A percentile compares a stretch with the other conserved stretches of the same genome.
Conservation (phyloP, 2,888 invertebrate species). For the Dolomedes plantarius region DNA sequence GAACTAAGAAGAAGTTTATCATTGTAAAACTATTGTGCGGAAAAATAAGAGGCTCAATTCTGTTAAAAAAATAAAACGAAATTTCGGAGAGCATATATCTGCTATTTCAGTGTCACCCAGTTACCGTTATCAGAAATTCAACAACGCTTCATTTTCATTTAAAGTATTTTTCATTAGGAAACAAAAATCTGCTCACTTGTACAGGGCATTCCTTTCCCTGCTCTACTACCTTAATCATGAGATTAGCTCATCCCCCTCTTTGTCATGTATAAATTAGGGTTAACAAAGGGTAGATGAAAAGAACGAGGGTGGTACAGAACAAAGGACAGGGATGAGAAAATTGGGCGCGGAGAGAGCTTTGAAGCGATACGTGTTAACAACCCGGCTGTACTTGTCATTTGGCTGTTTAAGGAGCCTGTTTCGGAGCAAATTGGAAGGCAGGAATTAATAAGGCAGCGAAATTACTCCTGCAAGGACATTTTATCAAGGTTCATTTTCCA, state of each 20-base stretch:
- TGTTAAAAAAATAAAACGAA: too few species aligned
- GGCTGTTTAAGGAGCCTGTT: background rate
- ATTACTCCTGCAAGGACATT: background rate
- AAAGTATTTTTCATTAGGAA: too few species aligned
- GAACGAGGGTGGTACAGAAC: background rate
- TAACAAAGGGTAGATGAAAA: background rate
- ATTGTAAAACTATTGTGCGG: too few species aligned
- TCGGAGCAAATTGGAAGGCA: background rate
- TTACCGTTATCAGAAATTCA: too few species aligned
- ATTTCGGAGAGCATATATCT: too few species aligned
- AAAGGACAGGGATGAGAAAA: constrained; percentile 21
- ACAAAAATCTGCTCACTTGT: too few species aligned
- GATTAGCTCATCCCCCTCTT: background rate
- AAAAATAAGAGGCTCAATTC: too few species aligned
- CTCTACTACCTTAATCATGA: background rate
- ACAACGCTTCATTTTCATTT: too few species aligned
- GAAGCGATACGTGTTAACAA: constrained; percentile 56
- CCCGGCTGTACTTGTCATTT: background rate
- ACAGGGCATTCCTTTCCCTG: background rate
- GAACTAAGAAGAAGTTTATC: too few species aligned
- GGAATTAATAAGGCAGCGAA: background rate
- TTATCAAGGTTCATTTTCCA: too few species aligned
- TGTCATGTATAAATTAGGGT: background rate
- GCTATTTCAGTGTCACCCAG: too few species aligned
- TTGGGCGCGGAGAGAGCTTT: constrained; percentile 56